Conservation (phyloP, 2,797 vertebrate genomes). For the Karalla daura region DNA sequence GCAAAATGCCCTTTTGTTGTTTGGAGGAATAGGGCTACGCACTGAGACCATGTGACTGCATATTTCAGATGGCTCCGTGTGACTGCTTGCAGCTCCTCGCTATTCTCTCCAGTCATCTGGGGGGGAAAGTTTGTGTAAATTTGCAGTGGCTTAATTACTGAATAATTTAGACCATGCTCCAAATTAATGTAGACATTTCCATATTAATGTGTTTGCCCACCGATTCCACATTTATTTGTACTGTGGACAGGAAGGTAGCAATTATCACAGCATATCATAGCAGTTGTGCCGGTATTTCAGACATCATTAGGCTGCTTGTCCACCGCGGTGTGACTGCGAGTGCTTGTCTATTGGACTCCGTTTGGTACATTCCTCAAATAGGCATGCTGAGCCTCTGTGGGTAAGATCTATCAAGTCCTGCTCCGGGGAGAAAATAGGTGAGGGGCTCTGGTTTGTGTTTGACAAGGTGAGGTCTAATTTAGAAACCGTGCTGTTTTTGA, state of each 20-base stretch:
- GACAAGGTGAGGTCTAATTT: constrained; percentile 72
- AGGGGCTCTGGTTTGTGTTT: constrained; percentile 58
- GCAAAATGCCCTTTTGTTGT: constrained; percentile 20
- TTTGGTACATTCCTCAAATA: constrained; percentile 69
- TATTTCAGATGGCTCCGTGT: constrained; percentile 65
- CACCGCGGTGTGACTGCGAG: constrained; percentile 72
- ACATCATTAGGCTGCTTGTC: constrained; percentile 80
- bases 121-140: constrained; percentile 84
- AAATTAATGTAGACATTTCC: constrained; percentile 87
- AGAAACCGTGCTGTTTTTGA: constrained; percentile 57
- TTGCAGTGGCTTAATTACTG: constrained; percentile 86
- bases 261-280: constrained; percentile 80
- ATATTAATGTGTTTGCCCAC: constrained; percentile 86
- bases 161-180: constrained; percentile 85
- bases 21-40: constrained; percentile 28
- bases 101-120: constrained; percentile 76
- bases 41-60: constrained; percentile 58
- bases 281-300: constrained; percentile 76
- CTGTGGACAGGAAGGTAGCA: constrained; percentile 78
- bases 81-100: constrained; percentile 60
- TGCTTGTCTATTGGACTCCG: constrained; percentile 64
- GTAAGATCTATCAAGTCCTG: constrained; percentile 56
- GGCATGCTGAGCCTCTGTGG: constrained; percentile 48
- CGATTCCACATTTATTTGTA: constrained; percentile 81
- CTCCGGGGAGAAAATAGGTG: constrained; percentile 49